Percentiles rank a stretch among this genome's conserved stretches.
These are phyloP conservation scores for Liodrosophila aerea DNA, from an alignment of 2,888 invertebrate genomes.

Conservation along the genomic window DNA sequence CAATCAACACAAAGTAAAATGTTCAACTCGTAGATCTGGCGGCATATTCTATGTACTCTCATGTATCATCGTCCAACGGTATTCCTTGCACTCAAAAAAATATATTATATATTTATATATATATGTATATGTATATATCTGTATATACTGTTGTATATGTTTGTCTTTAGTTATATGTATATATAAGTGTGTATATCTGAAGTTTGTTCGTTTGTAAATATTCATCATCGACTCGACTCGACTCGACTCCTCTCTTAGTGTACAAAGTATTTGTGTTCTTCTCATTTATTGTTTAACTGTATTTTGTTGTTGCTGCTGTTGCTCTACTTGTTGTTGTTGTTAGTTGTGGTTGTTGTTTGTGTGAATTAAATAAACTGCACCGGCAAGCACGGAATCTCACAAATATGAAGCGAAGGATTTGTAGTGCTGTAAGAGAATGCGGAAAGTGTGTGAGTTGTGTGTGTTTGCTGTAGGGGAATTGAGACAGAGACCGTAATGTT, in stretches of 20 bases:
- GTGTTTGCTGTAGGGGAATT: slow-evolving; percentile 16
- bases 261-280: slow-evolving; percentile 60
- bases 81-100: slow-evolving; percentile 69
- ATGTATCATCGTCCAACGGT: slow-evolving; percentile 39
- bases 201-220: slow-evolving; percentile 66
- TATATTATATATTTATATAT: slow-evolving; percentile 43
- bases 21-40: slow-evolving; percentile 60
- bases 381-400: slow-evolving; percentile 81
- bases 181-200: slow-evolving; percentile 43
- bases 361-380: slow-evolving; percentile 80
- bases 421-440: slow-evolving; percentile 79
- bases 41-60: too few relatives aligned
- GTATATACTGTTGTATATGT: slow-evolving; percentile 40
- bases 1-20: slow-evolving; percentile 58
- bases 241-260: slow-evolving; percentile 53
- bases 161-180: slow-evolving; percentile 43
- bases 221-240: slow-evolving; percentile 24
- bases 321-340: slow-evolving; percentile 28
- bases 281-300: slow-evolving; percentile 32
- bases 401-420: slow-evolving; percentile 80
- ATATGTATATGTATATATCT: slow-evolving; percentile 21
- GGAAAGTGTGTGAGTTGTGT: slow-evolving; percentile 17
- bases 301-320: slow-evolving; percentile 17
- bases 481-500: background rate
- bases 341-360: slow-evolving; percentile 48